A percentile compares a stretch with the other conserved stretches of the same genome.
phyloP scores from a whole-genome alignment of 2,113 vertebrate genomes.

The Sclerurus mexicanus region DNA sequence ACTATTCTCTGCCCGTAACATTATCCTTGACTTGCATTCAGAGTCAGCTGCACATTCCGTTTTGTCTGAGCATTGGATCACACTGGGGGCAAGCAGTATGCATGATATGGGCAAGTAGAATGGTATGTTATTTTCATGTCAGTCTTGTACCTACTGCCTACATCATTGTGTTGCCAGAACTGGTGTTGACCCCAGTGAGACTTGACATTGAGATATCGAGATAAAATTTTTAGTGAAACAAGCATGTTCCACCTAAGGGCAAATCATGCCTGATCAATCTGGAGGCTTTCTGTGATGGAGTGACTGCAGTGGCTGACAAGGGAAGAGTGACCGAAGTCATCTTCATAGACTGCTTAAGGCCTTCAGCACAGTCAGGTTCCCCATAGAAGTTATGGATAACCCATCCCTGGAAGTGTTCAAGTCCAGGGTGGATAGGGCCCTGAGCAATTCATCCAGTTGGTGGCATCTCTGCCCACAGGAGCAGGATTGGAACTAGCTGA shows the following conservation, averaged over 20 bases:
- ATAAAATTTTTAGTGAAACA: background rate
- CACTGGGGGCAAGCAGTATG: background rate
- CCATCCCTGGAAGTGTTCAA: background rate
- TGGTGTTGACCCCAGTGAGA: background rate
- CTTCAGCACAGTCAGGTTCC: background rate
- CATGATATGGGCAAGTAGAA: background rate
- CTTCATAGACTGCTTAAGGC: background rate
- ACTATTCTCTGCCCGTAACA: background rate
- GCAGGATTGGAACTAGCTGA: background rate
- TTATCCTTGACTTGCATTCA: background rate
- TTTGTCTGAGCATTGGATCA: background rate
- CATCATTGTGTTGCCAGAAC: background rate
- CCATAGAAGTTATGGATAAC: background rate
- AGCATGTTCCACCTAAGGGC: background rate
- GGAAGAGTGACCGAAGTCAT: background rate
- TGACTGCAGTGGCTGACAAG: background rate
- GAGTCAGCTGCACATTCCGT: background rate
- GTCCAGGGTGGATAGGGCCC: accelerated
- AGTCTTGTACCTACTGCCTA: background rate
- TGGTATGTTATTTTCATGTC: background rate
- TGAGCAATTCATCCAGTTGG: background rate
- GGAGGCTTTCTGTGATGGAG: background rate
- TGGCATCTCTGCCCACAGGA: background rate
- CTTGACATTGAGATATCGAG: background rate
- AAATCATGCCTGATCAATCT: background rate